Percentiles rank a stretch among this genome's conserved stretches.
Conservation (phyloP, 2,888 invertebrate species). For the Agrochola lota region DNA sequence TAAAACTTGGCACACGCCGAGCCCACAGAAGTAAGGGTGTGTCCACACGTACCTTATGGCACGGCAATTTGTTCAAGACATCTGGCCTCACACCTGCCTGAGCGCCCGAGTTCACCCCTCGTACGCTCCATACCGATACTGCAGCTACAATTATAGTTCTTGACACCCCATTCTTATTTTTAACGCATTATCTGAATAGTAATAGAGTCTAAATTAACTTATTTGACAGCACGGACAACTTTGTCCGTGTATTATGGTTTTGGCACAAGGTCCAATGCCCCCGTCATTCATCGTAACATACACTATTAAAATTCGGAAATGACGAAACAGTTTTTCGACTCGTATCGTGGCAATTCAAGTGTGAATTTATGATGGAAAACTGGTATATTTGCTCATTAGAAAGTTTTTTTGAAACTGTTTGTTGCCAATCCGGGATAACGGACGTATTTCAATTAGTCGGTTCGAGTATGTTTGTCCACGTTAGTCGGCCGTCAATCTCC, state of each 20-base stretch:
- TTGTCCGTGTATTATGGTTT: conserved; percentile 81
- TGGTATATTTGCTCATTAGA: conserved; percentile 79
- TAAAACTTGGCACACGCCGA: conserved; percentile 90
- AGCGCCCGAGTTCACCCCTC: conserved; percentile 74
- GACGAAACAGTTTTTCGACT: conserved; percentile 85
- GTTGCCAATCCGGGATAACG: conserved; percentile 77
- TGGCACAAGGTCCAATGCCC: conserved; percentile 86
- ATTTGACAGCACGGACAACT: conserved; percentile 46
- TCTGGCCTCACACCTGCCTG: conserved; percentile 89
- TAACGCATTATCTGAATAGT: conserved; percentile 55
- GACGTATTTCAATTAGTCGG: conserved; percentile 83
- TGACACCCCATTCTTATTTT: conserved; percentile 49
- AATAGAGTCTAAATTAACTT: conserved; percentile 71
- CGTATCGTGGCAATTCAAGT: conserved; percentile 84
- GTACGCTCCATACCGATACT: conserved; percentile 80
- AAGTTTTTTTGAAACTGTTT: conserved; percentile 74
- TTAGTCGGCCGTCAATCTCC: conserved; percentile 82
- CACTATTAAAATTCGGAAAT: conserved; percentile 89
- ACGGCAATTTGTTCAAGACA: conserved; percentile 90
- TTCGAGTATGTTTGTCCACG: conserved; percentile 78
- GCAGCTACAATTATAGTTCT: conserved; percentile 48
- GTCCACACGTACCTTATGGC: conserved; percentile 89
- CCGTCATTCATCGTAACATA: conserved; percentile 83
- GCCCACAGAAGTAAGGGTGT: conserved; percentile 86
- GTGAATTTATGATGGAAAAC: conserved; percentile 80